Base-by-base conservation (phyloP, 1,140 invertebrate species). In the Carcinoscorpius rotundicauda region DNA sequence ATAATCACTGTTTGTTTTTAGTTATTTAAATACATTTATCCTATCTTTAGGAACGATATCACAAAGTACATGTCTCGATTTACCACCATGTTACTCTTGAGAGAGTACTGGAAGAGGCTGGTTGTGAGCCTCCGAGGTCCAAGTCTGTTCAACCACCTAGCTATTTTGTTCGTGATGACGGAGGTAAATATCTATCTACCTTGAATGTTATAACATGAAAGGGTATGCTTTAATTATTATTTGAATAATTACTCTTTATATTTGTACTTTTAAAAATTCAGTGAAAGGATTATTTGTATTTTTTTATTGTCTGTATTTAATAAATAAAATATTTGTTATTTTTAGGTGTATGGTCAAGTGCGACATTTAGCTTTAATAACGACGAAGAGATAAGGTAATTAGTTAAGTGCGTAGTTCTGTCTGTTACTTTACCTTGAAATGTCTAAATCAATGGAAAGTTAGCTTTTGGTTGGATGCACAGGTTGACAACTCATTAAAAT, bases 31-130 rank as follows among this genome's bases (percentile, higher is more conserved):
- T 29, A 29, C 29, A 29, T 29, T 29, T 29, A 29, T 58, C 58
- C 61, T 61, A 8, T 61, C 60, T 67, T 6, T 55, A 70, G 69
- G 65, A 69, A 55, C 8, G 69, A 52, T 67, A 70, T 60, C 57
- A 63, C 0, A 68, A 70, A 29, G 58, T 70, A 3, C 63, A 64
- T 6, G 65, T 67, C 9, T 51, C 64, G 51, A 57, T 69, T 4
- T 65, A 68, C 49, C 6, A 58, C 8, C 62, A 67, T 49, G 62
- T 61, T 3, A 67, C 58, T 52, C 57, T 67, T 5, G 66, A 65
- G 51, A 66, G 52, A 8, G 61, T 65, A 0, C 29, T 66, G 5
- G 63, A 67, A 51, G 64, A 68, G 52, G 66, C 66, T 1, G 61
- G 64, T 51, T 68, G 66, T 9, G 56, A 60, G 49, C 60, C 65